These are phyloP conservation scores for Oceanodroma tethys DNA, from an alignment of 2,113 vertebrate species.

Conservation along the genomic window DNA sequence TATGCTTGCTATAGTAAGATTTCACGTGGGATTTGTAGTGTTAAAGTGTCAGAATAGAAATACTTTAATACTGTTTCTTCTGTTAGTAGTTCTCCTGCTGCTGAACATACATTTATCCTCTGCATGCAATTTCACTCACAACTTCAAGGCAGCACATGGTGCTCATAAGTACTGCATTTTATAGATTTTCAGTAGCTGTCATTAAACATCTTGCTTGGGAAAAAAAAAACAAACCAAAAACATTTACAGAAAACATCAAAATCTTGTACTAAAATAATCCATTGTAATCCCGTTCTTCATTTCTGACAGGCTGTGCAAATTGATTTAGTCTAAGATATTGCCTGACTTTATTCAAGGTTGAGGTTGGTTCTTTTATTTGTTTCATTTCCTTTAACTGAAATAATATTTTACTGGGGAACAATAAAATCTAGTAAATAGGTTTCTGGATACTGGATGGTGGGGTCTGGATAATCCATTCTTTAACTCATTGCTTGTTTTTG, in stretches of 20 bases:
- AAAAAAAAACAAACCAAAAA: background rate
- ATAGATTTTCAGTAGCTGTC: background rate
- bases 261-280: background rate
- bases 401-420: background rate
- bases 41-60: background rate
- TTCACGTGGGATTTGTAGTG: background rate
- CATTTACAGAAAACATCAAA: background rate
- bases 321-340: background rate
- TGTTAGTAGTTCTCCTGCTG: background rate
- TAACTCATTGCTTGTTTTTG: background rate
- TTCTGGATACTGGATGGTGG: background rate
- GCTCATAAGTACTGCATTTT: constrained; percentile 12
- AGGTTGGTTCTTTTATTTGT: background rate
- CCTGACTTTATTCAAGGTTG: background rate
- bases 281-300: background rate
- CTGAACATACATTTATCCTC: background rate
- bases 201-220: background rate
- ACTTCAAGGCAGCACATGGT: background rate
- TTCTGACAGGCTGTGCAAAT: background rate
- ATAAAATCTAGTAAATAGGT: background rate
- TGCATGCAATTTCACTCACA: background rate
- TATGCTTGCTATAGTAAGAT: background rate
- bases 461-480: background rate
- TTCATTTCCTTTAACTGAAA: background rate
- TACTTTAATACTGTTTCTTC: background rate